Conservation (phyloP, 1,140 invertebrate genomes). For the Diachasma alloeum region DNA sequence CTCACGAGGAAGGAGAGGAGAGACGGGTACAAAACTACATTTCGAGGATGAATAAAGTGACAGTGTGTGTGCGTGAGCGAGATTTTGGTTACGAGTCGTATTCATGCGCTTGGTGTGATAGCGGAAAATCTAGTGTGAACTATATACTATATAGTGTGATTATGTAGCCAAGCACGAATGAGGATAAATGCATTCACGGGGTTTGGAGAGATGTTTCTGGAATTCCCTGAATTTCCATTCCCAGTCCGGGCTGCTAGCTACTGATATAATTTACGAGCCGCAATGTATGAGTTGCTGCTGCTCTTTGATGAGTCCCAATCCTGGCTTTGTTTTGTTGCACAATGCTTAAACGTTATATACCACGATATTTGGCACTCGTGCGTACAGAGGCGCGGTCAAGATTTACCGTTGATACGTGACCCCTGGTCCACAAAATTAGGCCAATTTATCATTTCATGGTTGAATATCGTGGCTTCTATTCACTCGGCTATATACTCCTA, state of each 20-base stretch:
- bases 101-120: background rate
- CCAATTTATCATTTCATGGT: conserved; percentile 50
- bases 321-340: conserved; percentile 40
- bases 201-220: conserved; percentile 43
- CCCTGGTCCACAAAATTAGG: conserved; percentile 55
- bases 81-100: conserved; percentile 38
- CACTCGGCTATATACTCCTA: conserved; percentile 12
- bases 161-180: conserved; percentile 15
- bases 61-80: conserved; percentile 20
- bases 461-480: conserved; percentile 36
- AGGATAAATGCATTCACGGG: conserved; percentile 12
- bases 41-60: conserved; percentile 16
- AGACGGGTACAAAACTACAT: background rate
- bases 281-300: background rate
- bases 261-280: conserved; percentile 32
- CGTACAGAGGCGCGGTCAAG: conserved; percentile 34
- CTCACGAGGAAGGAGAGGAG: background rate
- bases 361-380: background rate
- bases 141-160: conserved; percentile 13
- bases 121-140: conserved; percentile 3
- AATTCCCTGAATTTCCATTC: conserved; percentile 49
- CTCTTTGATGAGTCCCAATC: conserved; percentile 1
- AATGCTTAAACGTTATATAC: conserved; percentile 14
- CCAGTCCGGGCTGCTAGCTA: conserved; percentile 17
- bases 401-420: conserved; percentile 55